Evolutionary conservation across 1,140 invertebrate genomes (phyloP).

Genomic region (Tetramorium parvispinum): DNA sequence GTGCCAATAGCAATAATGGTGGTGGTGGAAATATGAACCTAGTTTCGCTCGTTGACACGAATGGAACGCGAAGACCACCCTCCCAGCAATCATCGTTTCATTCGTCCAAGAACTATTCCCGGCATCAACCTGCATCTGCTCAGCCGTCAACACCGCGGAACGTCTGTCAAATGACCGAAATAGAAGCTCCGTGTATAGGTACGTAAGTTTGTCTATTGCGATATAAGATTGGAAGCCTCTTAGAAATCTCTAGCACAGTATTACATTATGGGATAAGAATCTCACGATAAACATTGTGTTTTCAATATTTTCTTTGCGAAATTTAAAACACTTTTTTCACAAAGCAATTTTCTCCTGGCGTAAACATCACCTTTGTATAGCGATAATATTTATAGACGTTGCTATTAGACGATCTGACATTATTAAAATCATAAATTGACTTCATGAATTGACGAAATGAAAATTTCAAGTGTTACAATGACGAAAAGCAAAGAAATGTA

Average conservation of each 20-base stretch:
- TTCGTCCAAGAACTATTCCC: conserved; percentile 81
- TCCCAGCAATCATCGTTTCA: conserved; percentile 82
- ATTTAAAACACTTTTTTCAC: not conserved
- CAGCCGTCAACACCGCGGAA: conserved; percentile 73
- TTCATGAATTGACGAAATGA: too few species aligned
- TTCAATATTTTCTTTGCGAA: not conserved
- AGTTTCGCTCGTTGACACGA: conserved; percentile 52
- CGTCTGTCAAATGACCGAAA: conserved; percentile 77
- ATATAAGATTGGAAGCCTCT: not conserved
- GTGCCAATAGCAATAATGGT: conserved; percentile 78
- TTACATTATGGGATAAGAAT: not conserved
- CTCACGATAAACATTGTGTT: not conserved
- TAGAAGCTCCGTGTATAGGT: too few species aligned
- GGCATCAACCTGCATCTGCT: conserved; percentile 69
- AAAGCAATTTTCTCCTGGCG: too few species aligned
- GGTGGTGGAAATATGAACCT: conserved; percentile 71
- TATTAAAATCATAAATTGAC: conserved; percentile 17
- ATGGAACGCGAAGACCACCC: conserved; percentile 69
- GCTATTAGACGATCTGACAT: not conserved
- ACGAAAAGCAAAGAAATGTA: not conserved
- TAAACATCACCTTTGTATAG: not conserved
- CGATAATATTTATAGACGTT: not conserved
- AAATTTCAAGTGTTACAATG: not conserved
- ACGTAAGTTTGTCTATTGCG: conserved; percentile 77
- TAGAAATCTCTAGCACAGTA: not conserved